A percentile compares a stretch with the other conserved stretches of the same genome.
Evolutionary conservation across 2,888 invertebrate species (phyloP).

Genomic region (Drosophila atripex): DNA sequence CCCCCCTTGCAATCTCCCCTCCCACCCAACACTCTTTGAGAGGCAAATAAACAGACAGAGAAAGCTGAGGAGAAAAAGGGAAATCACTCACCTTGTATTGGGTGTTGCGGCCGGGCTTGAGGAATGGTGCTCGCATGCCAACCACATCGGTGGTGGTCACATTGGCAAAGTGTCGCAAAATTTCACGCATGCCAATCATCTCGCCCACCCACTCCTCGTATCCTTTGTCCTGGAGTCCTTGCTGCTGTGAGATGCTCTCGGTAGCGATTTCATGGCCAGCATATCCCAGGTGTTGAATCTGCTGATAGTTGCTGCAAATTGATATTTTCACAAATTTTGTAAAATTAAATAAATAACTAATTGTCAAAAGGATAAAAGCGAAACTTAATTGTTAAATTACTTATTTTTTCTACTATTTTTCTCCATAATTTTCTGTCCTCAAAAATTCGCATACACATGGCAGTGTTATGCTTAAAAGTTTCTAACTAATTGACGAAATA

Average conservation of each 20-base stretch:
- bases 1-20: neutral
- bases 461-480: conserved; percentile 24
- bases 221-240: conserved; percentile 93
- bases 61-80: no score
- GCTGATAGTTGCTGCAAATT: conserved; percentile 93
- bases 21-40: no score
- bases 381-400: no score
- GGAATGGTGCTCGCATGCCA: conserved; percentile 94
- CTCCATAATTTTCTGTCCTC: no score
- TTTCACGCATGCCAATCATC: conserved; percentile 97
- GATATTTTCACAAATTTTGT: no score
- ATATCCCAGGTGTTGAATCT: conserved; percentile 94
- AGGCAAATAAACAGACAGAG: no score
- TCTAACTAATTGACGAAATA: conserved; percentile 48
- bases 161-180: conserved; percentile 92
- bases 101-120: conserved; percentile 96
- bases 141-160: conserved; percentile 92
- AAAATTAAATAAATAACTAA: no score
- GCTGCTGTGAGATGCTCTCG: conserved; percentile 88
- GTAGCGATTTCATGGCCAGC: conserved; percentile 93
- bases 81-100: conserved; percentile 92
- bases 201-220: conserved; percentile 97
- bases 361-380: no score
- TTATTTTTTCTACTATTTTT: no score
- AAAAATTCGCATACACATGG: no score